Evolutionary conservation across 2,797 vertebrate genomes (phyloP).

Genomic region (Arctocebus calabarensis): DNA sequence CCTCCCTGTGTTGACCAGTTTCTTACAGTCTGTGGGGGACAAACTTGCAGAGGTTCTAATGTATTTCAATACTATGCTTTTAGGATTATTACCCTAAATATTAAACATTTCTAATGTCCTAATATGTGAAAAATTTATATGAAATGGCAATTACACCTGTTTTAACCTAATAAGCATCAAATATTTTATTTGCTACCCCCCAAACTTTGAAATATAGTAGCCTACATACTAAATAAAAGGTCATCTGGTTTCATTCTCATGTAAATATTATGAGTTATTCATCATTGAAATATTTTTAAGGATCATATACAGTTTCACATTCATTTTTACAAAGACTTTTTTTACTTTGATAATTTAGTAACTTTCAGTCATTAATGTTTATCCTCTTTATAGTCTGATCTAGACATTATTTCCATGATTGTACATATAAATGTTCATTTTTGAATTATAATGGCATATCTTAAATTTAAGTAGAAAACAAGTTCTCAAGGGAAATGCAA

Average conservation of each 20-base stretch:
- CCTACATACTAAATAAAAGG: neutral
- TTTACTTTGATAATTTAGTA: neutral
- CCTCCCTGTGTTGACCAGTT: too few species aligned
- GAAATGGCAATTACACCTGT: neutral
- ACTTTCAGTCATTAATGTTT: neutral
- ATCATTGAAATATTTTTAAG: conserved; percentile 14
- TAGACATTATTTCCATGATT: neutral
- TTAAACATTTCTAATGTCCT: neutral
- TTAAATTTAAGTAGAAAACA: conserved; percentile 12
- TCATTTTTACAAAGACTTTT: neutral
- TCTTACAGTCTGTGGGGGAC: too few species aligned
- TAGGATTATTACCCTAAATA: neutral
- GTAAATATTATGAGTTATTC: neutral
- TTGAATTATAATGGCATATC: neutral
- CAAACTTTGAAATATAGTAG: neutral
- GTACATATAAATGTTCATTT: neutral
- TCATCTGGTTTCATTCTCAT: neutral
- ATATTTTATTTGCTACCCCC: neutral
- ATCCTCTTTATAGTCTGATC: neutral
- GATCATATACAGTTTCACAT: neutral
- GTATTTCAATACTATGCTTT: neutral
- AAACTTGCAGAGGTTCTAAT: too few species aligned
- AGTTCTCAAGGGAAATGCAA: neutral
- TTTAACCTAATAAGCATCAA: neutral
- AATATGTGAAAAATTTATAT: neutral